Conservation (phyloP, 1,140 invertebrate species). For the Zophobas atratus region DNA sequence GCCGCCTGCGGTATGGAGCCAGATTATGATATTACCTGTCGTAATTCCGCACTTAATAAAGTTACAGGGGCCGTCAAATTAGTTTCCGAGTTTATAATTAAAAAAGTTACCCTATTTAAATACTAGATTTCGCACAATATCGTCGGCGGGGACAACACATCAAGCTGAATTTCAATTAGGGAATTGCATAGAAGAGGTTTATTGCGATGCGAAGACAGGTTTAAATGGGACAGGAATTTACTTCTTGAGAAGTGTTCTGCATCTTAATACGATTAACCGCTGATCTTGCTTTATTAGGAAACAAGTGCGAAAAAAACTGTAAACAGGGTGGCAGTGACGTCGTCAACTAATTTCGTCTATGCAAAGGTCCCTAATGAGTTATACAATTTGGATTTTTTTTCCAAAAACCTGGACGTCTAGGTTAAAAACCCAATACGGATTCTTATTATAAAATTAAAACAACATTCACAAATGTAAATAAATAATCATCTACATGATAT, state of each 20-base stretch:
- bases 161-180: conserved; percentile 10
- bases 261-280: too few relatives aligned
- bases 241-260: background rate
- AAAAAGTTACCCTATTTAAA: conserved; percentile 53
- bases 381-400: too few relatives aligned
- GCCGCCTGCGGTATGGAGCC: conserved; percentile 22
- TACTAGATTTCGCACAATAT: conserved; percentile 28
- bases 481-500: too few relatives aligned
- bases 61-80: conserved; percentile 50
- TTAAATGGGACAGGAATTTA: background rate
- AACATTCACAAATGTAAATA: too few relatives aligned
- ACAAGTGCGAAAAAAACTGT: too few relatives aligned
- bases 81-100: conserved; percentile 56
- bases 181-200: background rate
- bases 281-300: too few relatives aligned
- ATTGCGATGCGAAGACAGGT: background rate
- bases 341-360: too few relatives aligned
- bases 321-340: too few relatives aligned
- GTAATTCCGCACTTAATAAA: conserved; percentile 54
- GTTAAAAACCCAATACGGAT: too few relatives aligned
- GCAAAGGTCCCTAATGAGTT: too few relatives aligned
- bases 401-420: too few relatives aligned
- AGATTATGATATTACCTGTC: conserved; percentile 53
- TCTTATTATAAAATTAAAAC: too few relatives aligned
- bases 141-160: conserved; percentile 22